Evolutionary conservation across 2,888 invertebrate genomes (phyloP).

Genomic region (Malthinus flaveolus): DNA sequence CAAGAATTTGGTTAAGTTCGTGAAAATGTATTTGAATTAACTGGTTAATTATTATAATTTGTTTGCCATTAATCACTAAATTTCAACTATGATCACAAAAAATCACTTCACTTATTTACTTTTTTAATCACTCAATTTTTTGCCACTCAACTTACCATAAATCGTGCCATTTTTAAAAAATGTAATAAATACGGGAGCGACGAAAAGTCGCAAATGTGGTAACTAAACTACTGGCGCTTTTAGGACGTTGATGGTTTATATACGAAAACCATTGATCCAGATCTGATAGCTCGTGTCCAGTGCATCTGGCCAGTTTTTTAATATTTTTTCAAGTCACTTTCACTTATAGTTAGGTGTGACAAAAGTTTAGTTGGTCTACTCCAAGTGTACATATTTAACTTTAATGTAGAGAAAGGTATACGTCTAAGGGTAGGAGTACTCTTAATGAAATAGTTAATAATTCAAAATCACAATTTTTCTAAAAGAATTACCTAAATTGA

Average conservation of each 20-base stretch:
- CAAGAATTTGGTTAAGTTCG: neutral
- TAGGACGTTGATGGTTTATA: conserved; percentile 36
- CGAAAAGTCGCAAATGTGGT: conserved; percentile 34
- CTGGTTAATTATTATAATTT: neutral
- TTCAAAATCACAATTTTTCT: neutral
- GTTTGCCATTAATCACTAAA: neutral
- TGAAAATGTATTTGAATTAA: neutral
- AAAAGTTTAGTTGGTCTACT: conserved; percentile 22
- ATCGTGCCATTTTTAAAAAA: conserved; percentile 30
- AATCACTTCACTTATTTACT: neutral
- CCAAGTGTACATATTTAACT: conserved; percentile 13
- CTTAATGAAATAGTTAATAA: conserved; percentile 13
- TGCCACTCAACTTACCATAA: conserved; percentile 34
- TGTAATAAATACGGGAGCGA: conserved; percentile 20
- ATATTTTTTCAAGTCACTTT: conserved; percentile 39
- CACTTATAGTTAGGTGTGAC: conserved; percentile 11
- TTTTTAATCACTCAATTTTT: conserved; percentile 11
- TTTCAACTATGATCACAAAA: neutral
- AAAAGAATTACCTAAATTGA: neutral
- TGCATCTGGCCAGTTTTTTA: conserved; percentile 35
- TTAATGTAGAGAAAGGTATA: conserved; percentile 24
- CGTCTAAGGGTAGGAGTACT: conserved; percentile 17
- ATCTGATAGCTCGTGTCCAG: conserved; percentile 41
- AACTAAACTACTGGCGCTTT: conserved; percentile 37
- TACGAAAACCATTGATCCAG: conserved; percentile 42